phyloP scores from a whole-genome alignment of 2,888 invertebrate species.

The Eucriotettix oculatus region DNA sequence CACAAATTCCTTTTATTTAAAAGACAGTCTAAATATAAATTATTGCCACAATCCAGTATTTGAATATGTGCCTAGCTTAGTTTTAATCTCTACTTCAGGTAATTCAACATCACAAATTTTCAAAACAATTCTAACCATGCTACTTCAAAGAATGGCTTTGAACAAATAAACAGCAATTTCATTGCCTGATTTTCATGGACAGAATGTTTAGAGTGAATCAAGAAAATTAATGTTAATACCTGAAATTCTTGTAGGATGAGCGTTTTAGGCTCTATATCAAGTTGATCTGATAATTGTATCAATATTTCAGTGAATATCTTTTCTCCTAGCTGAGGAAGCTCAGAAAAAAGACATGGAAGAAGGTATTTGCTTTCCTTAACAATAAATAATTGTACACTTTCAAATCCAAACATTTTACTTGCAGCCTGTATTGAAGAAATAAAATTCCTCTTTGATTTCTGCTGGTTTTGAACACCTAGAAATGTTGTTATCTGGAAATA shows the following conservation, averaged over 20 bases:
- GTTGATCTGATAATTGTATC: background rate
- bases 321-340: background rate
- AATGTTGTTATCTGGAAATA: background rate
- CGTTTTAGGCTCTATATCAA: background rate
- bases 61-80: no score
- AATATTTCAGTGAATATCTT: background rate
- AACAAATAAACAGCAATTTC: no score
- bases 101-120: no score
- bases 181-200: no score
- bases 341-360: background rate
- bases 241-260: background rate
- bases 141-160: no score
- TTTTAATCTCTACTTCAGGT: no score
- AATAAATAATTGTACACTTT: background rate
- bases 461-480: background rate
- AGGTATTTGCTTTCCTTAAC: background rate
- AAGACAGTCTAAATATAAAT: no score
- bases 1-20: no score
- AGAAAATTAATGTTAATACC: background rate
- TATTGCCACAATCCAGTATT: no score
- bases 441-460: background rate
- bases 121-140: no score
- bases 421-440: background rate
- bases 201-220: no score
- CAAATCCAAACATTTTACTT: background rate